Percentiles rank a stretch among this genome's conserved stretches.
Evolutionary conservation across 2,888 invertebrate genomes (phyloP).

Genomic region (Chironomus tentans): DNA sequence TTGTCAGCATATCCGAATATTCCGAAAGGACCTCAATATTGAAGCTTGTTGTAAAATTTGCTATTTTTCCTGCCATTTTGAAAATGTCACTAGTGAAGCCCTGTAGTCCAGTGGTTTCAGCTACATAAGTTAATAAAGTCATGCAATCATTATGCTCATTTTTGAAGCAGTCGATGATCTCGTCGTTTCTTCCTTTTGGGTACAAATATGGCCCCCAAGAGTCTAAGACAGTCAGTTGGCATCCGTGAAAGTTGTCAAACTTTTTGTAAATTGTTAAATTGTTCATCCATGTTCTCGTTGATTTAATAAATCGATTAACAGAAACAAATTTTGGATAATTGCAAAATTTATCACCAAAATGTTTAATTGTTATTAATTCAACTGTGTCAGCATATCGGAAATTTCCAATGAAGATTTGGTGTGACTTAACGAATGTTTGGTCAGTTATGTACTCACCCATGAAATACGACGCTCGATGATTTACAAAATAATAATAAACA

Average conservation of each 20-base stretch:
- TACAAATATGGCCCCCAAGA: not conserved
- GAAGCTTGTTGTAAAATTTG: not conserved
- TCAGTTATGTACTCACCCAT: too few species aligned
- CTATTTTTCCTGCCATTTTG: not conserved
- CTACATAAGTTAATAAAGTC: too few species aligned
- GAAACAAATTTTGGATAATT: not conserved
- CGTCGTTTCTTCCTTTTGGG: not conserved
- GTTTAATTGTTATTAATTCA: not conserved
- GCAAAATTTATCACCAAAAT: not conserved
- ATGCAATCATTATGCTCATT: too few species aligned
- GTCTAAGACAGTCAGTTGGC: not conserved
- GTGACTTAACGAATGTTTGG: too few species aligned
- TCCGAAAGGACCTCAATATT: not conserved
- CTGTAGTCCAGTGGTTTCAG: too few species aligned
- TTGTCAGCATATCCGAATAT: too few species aligned
- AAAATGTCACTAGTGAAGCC: too few species aligned
- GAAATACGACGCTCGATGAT: too few species aligned
- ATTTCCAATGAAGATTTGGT: too few species aligned
- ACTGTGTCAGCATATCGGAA: not conserved
- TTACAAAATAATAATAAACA: too few species aligned
- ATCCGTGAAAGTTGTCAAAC: not conserved
- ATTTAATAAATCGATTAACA: not conserved
- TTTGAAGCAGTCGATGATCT: not conserved
- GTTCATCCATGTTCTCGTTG: not conserved
- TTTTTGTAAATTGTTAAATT: not conserved